phyloP scores from a whole-genome alignment of 1,140 invertebrate genomes.

The Sipha flava region DNA sequence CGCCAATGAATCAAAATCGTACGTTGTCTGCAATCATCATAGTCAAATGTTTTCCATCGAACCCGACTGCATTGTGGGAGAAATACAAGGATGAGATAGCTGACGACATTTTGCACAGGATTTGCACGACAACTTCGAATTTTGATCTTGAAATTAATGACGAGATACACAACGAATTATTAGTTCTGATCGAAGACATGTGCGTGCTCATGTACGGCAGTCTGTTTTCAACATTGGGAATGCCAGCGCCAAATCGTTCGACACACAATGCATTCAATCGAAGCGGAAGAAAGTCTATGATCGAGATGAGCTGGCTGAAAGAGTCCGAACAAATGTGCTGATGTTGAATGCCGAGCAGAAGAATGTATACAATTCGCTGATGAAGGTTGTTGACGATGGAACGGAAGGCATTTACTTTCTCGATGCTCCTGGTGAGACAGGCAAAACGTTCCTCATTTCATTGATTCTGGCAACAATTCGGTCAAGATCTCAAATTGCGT shows the following conservation, averaged over 20 bases:
- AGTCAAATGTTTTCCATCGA: slow-evolving; percentile 17
- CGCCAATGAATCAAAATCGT: slow-evolving; percentile 43
- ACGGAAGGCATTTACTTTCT: neutral
- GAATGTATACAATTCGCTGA: neutral
- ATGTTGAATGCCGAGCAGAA: slow-evolving; percentile 35
- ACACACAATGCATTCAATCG: slow-evolving; percentile 36
- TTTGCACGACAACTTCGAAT: slow-evolving; percentile 35
- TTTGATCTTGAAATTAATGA: slow-evolving; percentile 37
- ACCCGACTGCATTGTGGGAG: slow-evolving; percentile 40
- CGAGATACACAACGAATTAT: slow-evolving; percentile 40
- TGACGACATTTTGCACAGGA: slow-evolving; percentile 37
- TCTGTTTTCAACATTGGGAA: slow-evolving; percentile 25
- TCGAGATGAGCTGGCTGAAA: slow-evolving; percentile 41
- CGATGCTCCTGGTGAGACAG: slow-evolving; percentile 14
- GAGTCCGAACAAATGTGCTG: slow-evolving; percentile 39
- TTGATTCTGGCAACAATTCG: neutral
- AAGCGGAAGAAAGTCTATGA: slow-evolving; percentile 30
- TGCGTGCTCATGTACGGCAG: slow-evolving; percentile 39
- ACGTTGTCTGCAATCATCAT: slow-evolving; percentile 45
- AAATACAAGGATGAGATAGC: slow-evolving; percentile 41
- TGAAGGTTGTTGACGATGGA: neutral
- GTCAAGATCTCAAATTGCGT: slow-evolving; percentile 36
- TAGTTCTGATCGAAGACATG: slow-evolving; percentile 43
- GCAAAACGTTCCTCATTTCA: neutral
- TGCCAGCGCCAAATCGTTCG: slow-evolving; percentile 28